Evolutionary conservation across 2,888 invertebrate genomes (phyloP).

Genomic region (Standfussiana lucernea): DNA sequence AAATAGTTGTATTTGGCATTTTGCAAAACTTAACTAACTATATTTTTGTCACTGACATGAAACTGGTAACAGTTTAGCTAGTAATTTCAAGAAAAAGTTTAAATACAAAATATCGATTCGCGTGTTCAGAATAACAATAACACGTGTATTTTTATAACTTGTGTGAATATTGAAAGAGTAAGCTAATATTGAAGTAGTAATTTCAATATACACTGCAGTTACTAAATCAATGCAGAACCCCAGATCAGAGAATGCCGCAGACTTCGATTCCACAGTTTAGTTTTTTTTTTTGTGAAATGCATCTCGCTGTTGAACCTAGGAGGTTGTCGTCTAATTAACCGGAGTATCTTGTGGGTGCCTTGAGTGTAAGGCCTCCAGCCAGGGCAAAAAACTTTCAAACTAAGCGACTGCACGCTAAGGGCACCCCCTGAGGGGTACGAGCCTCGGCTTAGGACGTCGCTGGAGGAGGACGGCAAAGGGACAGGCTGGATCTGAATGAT

Average conservation of each 20-base stretch:
- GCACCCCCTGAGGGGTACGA: too few species aligned
- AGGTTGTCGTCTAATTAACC: too few species aligned
- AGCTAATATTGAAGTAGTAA: too few species aligned
- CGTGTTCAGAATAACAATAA: background rate
- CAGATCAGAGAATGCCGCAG: background rate
- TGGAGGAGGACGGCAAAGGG: too few species aligned
- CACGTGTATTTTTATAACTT: background rate
- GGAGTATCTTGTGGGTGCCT: too few species aligned
- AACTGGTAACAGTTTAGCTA: background rate
- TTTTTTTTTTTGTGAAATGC: too few species aligned
- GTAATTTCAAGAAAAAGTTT: background rate
- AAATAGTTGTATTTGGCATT: background rate
- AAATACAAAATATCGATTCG: background rate
- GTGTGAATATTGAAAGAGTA: background rate
- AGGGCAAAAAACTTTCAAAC: too few species aligned
- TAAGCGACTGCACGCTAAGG: too few species aligned
- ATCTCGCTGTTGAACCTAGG: too few species aligned
- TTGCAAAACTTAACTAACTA: background rate
- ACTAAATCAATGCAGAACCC: conserved; percentile 7
- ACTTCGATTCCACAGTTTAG: background rate
- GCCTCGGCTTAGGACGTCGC: too few species aligned
- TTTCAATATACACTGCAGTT: background rate
- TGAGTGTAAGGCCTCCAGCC: too few species aligned
- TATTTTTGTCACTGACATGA: background rate
- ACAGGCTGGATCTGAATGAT: too few species aligned